Evolutionary conservation across 2,888 invertebrate genomes (phyloP).

Genomic region (Pterostichus niger): DNA sequence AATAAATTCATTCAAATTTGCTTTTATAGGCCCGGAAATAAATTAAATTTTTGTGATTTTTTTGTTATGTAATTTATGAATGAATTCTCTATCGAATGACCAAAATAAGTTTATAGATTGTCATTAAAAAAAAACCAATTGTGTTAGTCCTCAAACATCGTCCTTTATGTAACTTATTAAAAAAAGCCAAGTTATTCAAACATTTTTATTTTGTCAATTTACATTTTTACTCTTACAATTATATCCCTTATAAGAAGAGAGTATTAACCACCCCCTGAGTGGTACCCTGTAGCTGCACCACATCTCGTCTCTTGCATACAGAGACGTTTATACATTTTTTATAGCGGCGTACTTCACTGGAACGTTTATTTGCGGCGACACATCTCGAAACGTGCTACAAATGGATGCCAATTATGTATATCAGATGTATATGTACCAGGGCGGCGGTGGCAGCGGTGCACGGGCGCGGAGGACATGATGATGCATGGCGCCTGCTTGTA

Average conservation of each 20-base stretch:
- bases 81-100: no score
- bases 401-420: slow-evolving; percentile 65
- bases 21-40: no score
- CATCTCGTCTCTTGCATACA: slow-evolving; percentile 67
- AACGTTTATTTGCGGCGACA: slow-evolving; percentile 63
- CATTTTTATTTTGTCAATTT: no score
- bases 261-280: not conserved
- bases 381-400: slow-evolving; percentile 54
- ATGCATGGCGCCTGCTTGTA: slow-evolving; percentile 56
- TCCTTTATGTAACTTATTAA: no score
- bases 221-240: no score
- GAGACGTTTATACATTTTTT: slow-evolving; percentile 70
- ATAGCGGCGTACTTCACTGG: slow-evolving; percentile 68
- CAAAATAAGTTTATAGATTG: no score
- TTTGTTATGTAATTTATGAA: no score
- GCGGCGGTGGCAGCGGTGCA: slow-evolving; percentile 18
- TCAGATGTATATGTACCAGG: slow-evolving; percentile 55
- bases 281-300: slow-evolving; percentile 29
- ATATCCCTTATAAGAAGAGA: not conserved
- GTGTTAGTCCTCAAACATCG: no score
- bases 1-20: no score
- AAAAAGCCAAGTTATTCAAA: no score
- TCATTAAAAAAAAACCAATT: no score
- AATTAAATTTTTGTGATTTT: no score
- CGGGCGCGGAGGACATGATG: slow-evolving; percentile 24